Base-by-base conservation (phyloP, 2,797 vertebrate species). In the Pipistrellus pipistrellus region DNA sequence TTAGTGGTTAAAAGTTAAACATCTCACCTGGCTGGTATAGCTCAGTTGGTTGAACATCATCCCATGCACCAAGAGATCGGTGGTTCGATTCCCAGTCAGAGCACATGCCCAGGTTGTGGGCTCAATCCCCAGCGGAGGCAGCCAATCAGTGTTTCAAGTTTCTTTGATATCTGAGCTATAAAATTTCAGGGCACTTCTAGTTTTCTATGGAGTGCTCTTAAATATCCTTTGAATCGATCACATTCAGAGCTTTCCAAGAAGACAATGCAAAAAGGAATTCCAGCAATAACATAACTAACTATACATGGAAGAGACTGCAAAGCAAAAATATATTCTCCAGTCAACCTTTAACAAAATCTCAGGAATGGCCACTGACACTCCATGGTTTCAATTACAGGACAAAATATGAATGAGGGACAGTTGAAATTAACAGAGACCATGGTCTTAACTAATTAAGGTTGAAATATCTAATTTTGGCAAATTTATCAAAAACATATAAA, bases 171-270 rank as follows among this genome's bases (percentile, higher is more conserved):
- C 57, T 48, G 18, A 85, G 21, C 17, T 55, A 5, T 81, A 80
- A 80, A 46, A 94, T 85, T 72, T 94, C 35, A 85, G 46, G 66
- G 35, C 27, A 59, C 85, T 93, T 81, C 71, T 68, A 23, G n/a
- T 75, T 80, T 75, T 51, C 66, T 78, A 14, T 81, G 25, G 38
- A 85, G 51, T 90, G 13, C 69, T 69, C 57, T 93, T 85, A 85
- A 86, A 69, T 85, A 81, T 69, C 81, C 68, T 86, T 51, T 93
- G 46, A 46, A 68, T 53, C 72, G 23, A 68, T 38, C 38, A 85
- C n/a, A 72, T n/a, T 88, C 14, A 18, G 23, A 68, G 35, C 59
- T 81, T 81, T 85, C 41, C 7, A 35, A 81, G 32, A 48, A 88
- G 20, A 68, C 21, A 20, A 4, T 48, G 27, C 17, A 93, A 68